Evolutionary conservation across 2,888 invertebrate species (phyloP).

Genomic region (Melangyna quadrimaculata): DNA sequence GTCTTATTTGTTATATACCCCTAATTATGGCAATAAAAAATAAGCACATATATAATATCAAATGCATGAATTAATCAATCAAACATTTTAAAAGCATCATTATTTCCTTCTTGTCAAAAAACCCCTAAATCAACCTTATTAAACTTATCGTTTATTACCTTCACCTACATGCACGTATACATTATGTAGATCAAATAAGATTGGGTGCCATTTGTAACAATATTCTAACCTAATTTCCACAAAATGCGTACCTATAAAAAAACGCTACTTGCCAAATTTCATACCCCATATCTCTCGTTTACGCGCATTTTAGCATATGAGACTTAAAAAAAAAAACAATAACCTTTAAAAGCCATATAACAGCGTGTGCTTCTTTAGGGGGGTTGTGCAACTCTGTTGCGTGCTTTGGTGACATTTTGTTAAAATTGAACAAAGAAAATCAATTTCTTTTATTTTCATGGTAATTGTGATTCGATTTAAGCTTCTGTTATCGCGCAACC

Average conservation of each 20-base stretch:
- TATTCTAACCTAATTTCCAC: not conserved
- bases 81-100: too few species aligned
- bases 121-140: too few species aligned
- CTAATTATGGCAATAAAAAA: too few species aligned
- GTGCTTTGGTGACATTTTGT: not conserved
- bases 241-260: not conserved
- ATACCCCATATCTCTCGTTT: not conserved
- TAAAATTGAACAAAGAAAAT: slow-evolving; percentile 35
- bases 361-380: not conserved
- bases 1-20: too few species aligned
- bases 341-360: not conserved
- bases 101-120: too few species aligned
- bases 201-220: not conserved
- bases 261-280: not conserved
- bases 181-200: not conserved
- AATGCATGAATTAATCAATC: too few species aligned
- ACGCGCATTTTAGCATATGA: not conserved
- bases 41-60: too few species aligned
- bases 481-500: slow-evolving; percentile 9
- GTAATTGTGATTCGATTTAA: slow-evolving; percentile 55
- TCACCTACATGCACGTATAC: too few species aligned
- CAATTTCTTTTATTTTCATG: slow-evolving; percentile 58
- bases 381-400: not conserved
- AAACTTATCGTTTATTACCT: too few species aligned
- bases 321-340: not conserved